Conservation (phyloP, 2,888 invertebrate species). For the Apodemia mormo region DNA sequence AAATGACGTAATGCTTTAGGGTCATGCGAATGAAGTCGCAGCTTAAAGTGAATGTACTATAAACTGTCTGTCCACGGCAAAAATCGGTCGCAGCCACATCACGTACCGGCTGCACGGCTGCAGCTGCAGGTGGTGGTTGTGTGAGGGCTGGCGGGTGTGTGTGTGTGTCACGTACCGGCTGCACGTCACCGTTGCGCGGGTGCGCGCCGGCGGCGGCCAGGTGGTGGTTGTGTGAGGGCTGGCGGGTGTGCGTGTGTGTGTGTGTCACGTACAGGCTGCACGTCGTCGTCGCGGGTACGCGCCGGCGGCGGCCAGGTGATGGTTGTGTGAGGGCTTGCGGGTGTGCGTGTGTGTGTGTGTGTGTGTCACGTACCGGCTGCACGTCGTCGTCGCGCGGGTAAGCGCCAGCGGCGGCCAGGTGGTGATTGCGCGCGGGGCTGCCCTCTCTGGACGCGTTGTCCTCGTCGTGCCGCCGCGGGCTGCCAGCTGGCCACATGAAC, state of each 20-base stretch:
- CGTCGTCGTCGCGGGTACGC: conserved; percentile 49
- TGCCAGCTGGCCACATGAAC: conserved; percentile 78
- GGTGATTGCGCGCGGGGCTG: conserved; percentile 43
- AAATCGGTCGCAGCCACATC: too few species aligned
- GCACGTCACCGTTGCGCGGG: conserved; percentile 47
- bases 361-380: conserved; percentile 30
- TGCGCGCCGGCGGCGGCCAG: conserved; percentile 41
- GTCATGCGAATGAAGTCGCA: too few species aligned
- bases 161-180: conserved; percentile 29
- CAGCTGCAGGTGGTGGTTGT: too few species aligned
- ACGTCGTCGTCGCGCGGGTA: conserved; percentile 49
- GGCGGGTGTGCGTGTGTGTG: too few species aligned
- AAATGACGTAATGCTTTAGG: too few species aligned
- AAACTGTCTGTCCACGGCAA: too few species aligned
- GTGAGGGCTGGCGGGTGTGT: too few species aligned
- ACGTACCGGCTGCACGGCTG: too few species aligned
- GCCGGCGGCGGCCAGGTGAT: conserved; percentile 38
- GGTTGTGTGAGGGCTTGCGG: conserved; percentile 20
- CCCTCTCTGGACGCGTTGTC: conserved; percentile 33
- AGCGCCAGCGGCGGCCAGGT: conserved; percentile 40
- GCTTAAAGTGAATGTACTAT: too few species aligned
- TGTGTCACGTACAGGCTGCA: conserved; percentile 30
- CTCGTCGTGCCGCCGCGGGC: conserved; percentile 49
- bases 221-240: conserved; percentile 29
- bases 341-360: too few species aligned